phyloP scores from a whole-genome alignment of 2,888 invertebrate species.

The Eupithecia centaureata region DNA sequence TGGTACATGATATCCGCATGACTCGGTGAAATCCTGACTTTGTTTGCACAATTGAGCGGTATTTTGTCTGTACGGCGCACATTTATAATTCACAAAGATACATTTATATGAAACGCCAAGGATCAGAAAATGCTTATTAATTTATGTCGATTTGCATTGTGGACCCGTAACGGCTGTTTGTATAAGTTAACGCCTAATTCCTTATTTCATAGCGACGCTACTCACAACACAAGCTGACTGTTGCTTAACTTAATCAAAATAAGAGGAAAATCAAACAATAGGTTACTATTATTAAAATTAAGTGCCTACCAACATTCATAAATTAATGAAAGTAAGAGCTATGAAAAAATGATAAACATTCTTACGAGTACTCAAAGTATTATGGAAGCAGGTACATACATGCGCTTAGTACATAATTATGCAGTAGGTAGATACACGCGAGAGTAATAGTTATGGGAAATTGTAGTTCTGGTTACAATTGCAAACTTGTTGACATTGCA shows the following conservation, averaged over 20 bases:
- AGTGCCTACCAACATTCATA: too few relatives aligned
- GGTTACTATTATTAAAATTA: too few relatives aligned
- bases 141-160: slow-evolving; percentile 1
- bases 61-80: not conserved
- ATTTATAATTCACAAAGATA: slow-evolving; percentile 3
- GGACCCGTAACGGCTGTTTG: not conserved
- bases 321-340: too few relatives aligned
- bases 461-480: slow-evolving; percentile 1
- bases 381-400: too few relatives aligned
- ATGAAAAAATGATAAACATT: too few relatives aligned
- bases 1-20: slow-evolving; percentile 13
- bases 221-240: not conserved
- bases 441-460: not conserved
- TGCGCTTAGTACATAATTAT: too few relatives aligned
- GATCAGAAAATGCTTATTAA: not conserved
- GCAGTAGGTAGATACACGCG: too few relatives aligned
- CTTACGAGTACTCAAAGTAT: too few relatives aligned
- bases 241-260: not conserved
- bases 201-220: not conserved
- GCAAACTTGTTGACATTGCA: not conserved
- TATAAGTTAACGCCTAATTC: not conserved
- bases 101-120: not conserved
- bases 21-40: not conserved
- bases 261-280: not conserved
- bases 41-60: not conserved